Percentiles rank a stretch among this genome's conserved stretches.
phyloP scores from a whole-genome alignment of 2,888 invertebrate species.

The Tethea ocularis region DNA sequence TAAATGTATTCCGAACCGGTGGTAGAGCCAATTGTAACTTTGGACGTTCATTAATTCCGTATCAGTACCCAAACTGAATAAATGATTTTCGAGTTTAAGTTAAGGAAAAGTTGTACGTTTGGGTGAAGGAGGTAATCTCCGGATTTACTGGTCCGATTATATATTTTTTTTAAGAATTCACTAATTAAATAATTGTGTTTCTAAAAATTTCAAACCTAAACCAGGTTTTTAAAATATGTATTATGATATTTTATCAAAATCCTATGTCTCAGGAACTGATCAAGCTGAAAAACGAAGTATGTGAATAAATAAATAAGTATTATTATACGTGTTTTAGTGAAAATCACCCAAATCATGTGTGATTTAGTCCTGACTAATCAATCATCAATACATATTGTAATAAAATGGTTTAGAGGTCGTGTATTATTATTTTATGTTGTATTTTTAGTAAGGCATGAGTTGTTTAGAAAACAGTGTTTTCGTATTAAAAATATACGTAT shows the following conservation, averaged over 20 bases:
- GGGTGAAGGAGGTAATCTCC: no score
- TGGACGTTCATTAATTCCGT: no score
- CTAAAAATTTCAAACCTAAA: not conserved
- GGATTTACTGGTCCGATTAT: no score
- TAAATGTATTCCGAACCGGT: no score
- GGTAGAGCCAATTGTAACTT: no score
- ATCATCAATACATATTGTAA: conserved; percentile 11
- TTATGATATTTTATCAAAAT: not conserved
- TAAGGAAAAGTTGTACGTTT: no score
- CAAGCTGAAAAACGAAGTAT: conserved; percentile 1
- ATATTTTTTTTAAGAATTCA: not conserved
- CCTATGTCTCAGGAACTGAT: not conserved
- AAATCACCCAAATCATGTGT: conserved; percentile 1
- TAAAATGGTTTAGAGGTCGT: conserved; percentile 6
- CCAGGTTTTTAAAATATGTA: conserved; percentile 5
- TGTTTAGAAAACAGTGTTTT: not conserved
- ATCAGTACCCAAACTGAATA: no score
- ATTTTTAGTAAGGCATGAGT: not conserved
- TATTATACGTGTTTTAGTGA: not conserved
- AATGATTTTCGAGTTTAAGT: no score
- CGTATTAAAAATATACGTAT: not conserved
- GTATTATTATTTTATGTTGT: not conserved
- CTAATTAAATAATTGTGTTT: not conserved
- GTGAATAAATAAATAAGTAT: not conserved
- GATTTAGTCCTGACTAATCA: conserved; percentile 7